Conservation (phyloP, 2,113 vertebrate genomes). For the Elephas maximus region DNA sequence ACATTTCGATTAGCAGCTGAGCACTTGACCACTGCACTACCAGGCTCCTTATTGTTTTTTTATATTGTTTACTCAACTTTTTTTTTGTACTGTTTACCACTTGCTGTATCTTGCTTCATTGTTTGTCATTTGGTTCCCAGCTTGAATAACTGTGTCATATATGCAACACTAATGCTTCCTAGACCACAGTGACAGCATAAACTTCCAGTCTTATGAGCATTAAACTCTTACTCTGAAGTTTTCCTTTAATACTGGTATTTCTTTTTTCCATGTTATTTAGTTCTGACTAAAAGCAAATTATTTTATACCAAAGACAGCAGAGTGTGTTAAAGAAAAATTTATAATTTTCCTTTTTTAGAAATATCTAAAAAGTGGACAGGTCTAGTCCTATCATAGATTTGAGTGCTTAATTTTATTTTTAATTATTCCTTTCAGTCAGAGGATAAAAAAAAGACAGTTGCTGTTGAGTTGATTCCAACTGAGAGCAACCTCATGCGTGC, state of each 20-base stretch:
- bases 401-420: not conserved
- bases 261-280: not conserved
- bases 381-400: not conserved
- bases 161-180: not conserved
- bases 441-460: no score
- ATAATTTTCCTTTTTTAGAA: not conserved
- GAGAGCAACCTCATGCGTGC: no score
- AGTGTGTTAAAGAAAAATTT: not conserved
- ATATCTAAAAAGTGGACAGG: not conserved
- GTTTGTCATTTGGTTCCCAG: not conserved
- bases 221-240: not conserved
- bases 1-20: no score
- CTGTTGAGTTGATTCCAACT: no score
- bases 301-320: not conserved
- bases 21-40: no score
- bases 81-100: conserved; percentile 13
- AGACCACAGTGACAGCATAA: not conserved
- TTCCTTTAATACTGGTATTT: not conserved
- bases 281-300: not conserved
- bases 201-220: not conserved
- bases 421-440: not conserved
- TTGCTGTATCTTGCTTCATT: not conserved
- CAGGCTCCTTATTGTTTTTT: no score
- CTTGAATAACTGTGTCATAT: conserved; percentile 13
- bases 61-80: not conserved